Evolutionary conservation across 2,113 vertebrate species (phyloP), one percentile per base, ranked within the genome.

Genomic region (Rhabdomys dilectus): DNA sequence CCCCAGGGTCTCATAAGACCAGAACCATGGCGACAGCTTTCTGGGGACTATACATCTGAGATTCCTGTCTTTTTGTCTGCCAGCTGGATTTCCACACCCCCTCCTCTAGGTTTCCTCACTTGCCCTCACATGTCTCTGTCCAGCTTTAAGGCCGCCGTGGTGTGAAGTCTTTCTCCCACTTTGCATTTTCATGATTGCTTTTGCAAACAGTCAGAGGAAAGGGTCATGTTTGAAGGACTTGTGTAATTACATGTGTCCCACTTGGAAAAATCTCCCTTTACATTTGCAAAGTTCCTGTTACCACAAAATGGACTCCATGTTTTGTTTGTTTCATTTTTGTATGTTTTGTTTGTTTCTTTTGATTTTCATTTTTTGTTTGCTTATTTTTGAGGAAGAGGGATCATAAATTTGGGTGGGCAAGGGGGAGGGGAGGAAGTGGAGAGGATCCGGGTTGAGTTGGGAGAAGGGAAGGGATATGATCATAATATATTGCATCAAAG

Each of bases 281-380:
- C 26, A 89, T 70, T n/a, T 93, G 58, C 93, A 91, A 86, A 91
- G 75, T 64, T 62, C 10, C 24, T 94, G 66, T 89, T 81, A 51
- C 26, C 39, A 62, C 58, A 62, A 42, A 36, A 85, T 42, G 36
- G n/a, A 31, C 13, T 62, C 56, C 58, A 16, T 39, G 56, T 17
- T 84, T 39, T 36, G 24, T 5, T 60, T 34, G 12, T 39, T 82
- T 60, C 22, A 82, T 39, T 82, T 60, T 82, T 82, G 36, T 15
- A 39, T 82, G 13, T 39, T 78, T 81, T 81, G 53, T 58, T 58
- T 15, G 7, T 82, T 29, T 62, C 13, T 42, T 84, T 85, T 45
- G n/a, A 11, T 16, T 85, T 81, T 85, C n/a, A 31, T 62, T 42
- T 76, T 62, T 31, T 84, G n/a, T 62, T 42, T 84, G 80, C 1